phyloP scores from a whole-genome alignment of 2,113 vertebrate genomes.

The Odontesthes bonariensis region DNA sequence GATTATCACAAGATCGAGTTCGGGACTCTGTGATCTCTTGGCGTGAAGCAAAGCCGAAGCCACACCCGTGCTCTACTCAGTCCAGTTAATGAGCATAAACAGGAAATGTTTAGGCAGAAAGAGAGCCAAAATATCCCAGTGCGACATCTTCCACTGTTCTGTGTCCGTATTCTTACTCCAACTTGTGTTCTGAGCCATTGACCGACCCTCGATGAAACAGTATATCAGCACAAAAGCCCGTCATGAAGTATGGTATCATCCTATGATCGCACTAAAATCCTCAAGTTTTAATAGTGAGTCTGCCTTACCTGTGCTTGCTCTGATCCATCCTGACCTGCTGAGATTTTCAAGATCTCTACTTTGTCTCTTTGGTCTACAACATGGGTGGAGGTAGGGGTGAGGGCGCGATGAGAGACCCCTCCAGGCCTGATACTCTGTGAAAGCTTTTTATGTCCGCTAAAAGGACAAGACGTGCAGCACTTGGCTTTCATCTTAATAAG shows the following conservation, averaged over 20 bases:
- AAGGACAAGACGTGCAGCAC: constrained; percentile 31
- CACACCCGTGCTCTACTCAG: constrained; percentile 1
- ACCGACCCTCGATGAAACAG: too few relatives aligned
- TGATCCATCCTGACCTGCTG: constrained; percentile 22
- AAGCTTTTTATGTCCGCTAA: constrained; percentile 72
- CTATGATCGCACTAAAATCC: neutral
- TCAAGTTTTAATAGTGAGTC: neutral
- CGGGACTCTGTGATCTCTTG: neutral
- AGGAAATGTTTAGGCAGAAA: constrained; percentile 29
- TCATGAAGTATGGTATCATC: neutral
- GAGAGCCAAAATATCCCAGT: neutral
- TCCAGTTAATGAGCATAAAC: constrained; percentile 38
- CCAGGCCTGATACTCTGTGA: constrained; percentile 57
- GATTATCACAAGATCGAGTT: constrained; percentile 13
- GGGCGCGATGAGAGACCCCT: constrained; percentile 17
- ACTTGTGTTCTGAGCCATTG: too few relatives aligned
- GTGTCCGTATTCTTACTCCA: too few relatives aligned
- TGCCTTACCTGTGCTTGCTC: constrained; percentile 32
- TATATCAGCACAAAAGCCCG: too few relatives aligned
- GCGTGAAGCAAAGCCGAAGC: constrained; percentile 26
- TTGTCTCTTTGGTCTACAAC: constrained; percentile 27
- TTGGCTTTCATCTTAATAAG: constrained; percentile 39
- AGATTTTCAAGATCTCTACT: constrained; percentile 5
- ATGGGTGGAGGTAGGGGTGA: neutral
- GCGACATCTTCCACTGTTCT: neutral